These are phyloP conservation scores for Pseudorhombus dupliciocellatus DNA, from an alignment of 2,113 vertebrate species.

Conservation along the genomic window DNA sequence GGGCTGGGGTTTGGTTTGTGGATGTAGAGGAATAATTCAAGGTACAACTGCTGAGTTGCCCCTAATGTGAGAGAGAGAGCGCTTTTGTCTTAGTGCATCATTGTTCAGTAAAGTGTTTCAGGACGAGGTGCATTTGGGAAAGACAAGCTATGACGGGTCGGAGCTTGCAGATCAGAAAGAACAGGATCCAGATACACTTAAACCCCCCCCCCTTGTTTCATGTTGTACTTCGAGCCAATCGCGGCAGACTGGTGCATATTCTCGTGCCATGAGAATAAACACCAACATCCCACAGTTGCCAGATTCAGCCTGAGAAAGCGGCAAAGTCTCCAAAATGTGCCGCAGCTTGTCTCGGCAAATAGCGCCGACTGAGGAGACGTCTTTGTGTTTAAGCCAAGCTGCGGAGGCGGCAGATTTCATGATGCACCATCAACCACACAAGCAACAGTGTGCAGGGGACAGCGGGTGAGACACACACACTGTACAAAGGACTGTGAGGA, in stretches of 20 bases:
- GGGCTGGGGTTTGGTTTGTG: conserved; percentile 44
- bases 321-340: conserved; percentile 21
- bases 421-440: conserved; percentile 61
- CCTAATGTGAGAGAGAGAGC: neutral
- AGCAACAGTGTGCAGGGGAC: conserved; percentile 18
- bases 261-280: conserved; percentile 10
- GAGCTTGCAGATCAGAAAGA: conserved; percentile 27
- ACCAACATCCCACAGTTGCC: conserved; percentile 10
- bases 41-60: conserved; percentile 38
- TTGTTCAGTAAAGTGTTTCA: conserved; percentile 38
- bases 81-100: conserved; percentile 25
- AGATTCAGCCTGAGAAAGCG: conserved; percentile 36
- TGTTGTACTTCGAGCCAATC: conserved; percentile 18
- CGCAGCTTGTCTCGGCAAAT: conserved; percentile 22
- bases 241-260: conserved; percentile 14
- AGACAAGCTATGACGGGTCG: conserved; percentile 29
- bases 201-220: conserved; percentile 3
- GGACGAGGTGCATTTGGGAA: conserved; percentile 26
- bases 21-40: conserved; percentile 49
- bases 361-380: conserved; percentile 53
- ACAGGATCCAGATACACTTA: conserved; percentile 5
- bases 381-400: conserved; percentile 61
- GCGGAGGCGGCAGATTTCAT: conserved; percentile 55
- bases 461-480: conserved; percentile 23
- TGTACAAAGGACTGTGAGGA: conserved; percentile 18